Base-by-base conservation (phyloP, 2,888 invertebrate species). In the Bembecia ichneumoniformis region DNA sequence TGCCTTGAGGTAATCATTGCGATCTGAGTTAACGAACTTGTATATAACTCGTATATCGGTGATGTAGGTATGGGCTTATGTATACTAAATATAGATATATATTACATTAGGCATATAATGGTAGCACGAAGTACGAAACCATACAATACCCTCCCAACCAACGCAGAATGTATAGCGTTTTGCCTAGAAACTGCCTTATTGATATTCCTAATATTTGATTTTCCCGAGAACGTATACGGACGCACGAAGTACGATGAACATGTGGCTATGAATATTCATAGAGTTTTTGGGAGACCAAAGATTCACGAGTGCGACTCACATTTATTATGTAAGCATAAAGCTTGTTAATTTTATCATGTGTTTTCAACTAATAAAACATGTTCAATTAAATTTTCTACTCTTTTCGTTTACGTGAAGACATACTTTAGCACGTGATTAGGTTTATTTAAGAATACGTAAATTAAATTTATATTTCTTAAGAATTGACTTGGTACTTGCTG, bases 1-100 rank as follows among this genome's bases (percentile, higher is more conserved):
- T 15, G 17, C 44, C 76, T 71, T 61, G 54, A 67, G 76, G 69
- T 66, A 71, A 75, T 77, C 72, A 74, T 68, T 68, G 71, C 60
- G 64, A 63, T 60, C 59, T 53, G 72, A 77, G 77, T 67, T 78
- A 78, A 79, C 78, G 78, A 80, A 80, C 78, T 74, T 62, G 72
- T 71, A 76, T 74, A 77, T 74, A 78, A 77, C 77, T 79, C 69
- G 71, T 77, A 77, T 77, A 57, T 75, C 60, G 64, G 63, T 61
- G 59, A 62, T 58, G 61, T 58, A 56, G 49, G 36, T 52, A 54
- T 50, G 28, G 5, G 28, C 9, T 28, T 28, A 9, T 28, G 28
- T 0, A 5, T 9, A 28, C 28, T 28, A 28, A 20, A 20, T 20
- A 17, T 17, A 17, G 17, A 40, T 14, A 40, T 40, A 40, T 14